Evolutionary conservation across 2,888 invertebrate species (phyloP).

Genomic region (Agriopis marginaria): DNA sequence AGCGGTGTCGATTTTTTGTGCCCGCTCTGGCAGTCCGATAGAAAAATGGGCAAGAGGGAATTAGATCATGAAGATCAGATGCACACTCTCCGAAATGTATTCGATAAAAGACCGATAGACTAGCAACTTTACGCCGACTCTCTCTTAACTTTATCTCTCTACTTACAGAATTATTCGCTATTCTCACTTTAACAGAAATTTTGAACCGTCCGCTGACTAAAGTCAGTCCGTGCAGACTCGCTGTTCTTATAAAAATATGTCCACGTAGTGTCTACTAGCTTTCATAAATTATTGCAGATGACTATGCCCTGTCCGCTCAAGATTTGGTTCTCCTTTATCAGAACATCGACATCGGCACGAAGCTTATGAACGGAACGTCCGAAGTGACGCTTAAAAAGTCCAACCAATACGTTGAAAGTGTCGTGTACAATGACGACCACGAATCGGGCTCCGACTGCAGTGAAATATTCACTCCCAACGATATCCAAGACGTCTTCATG

Average conservation of each 20-base stretch:
- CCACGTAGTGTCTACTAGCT: not conserved
- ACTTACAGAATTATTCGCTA: too few relatives aligned
- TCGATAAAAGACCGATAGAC: too few relatives aligned
- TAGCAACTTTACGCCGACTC: too few relatives aligned
- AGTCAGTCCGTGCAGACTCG: too few relatives aligned
- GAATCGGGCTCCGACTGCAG: constrained; percentile 70
- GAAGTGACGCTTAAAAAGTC: constrained; percentile 53
- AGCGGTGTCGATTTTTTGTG: too few relatives aligned
- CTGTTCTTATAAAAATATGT: not conserved
- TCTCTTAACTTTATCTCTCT: not conserved
- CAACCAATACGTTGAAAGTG: constrained; percentile 74
- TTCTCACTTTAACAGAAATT: too few relatives aligned
- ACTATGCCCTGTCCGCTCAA: constrained; percentile 60
- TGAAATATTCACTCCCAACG: constrained; percentile 67
- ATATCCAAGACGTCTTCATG: constrained; percentile 61
- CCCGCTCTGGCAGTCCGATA: too few relatives aligned
- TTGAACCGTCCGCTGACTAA: too few relatives aligned
- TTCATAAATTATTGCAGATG: constrained; percentile 49
- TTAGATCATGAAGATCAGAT: too few relatives aligned
- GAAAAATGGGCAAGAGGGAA: too few relatives aligned
- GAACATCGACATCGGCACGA: constrained; percentile 72
- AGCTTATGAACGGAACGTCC: constrained; percentile 60
- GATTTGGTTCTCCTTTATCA: constrained; percentile 77
- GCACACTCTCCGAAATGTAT: too few relatives aligned
- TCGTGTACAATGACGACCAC: constrained; percentile 69